phyloP scores from a whole-genome alignment of 2,113 vertebrate species.

The Stigmatopora nigra region DNA sequence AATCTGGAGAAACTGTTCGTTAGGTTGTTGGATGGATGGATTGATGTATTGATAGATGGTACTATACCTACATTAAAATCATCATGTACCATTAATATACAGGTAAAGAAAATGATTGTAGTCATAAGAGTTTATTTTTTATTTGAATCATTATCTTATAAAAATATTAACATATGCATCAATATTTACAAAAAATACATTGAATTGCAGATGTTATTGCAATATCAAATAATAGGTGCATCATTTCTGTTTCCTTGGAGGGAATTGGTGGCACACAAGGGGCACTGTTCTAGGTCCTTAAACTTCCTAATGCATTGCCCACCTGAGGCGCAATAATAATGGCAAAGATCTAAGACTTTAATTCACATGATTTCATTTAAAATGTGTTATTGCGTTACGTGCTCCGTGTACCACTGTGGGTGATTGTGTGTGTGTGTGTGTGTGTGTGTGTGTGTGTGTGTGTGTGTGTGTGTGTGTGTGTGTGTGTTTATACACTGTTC shows the following conservation, averaged over 20 bases:
- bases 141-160: constrained; percentile 23
- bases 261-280: constrained; percentile 59
- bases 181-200: constrained; percentile 20
- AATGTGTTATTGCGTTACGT: constrained; percentile 59
- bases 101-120: constrained; percentile 18
- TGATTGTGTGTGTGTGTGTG: constrained; percentile 16
- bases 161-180: constrained; percentile 37
- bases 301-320: constrained; percentile 57
- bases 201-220: constrained; percentile 25
- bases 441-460: not conserved
- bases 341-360: constrained; percentile 65
- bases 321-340: constrained; percentile 64
- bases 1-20: not conserved
- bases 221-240: constrained; percentile 61
- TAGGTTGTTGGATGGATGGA: no score
- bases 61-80: constrained; percentile 21
- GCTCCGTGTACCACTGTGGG: constrained; percentile 24
- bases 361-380: constrained; percentile 67
- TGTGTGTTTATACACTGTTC: not conserved
- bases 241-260: constrained; percentile 59
- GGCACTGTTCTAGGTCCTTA: constrained; percentile 59
- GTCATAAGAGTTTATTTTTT: constrained; percentile 44
- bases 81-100: constrained; percentile 7
- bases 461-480: constrained; percentile 10
- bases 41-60: not conserved